Evolutionary conservation across 2,113 vertebrate genomes (phyloP).

Genomic region (Bubo scandiacus): DNA sequence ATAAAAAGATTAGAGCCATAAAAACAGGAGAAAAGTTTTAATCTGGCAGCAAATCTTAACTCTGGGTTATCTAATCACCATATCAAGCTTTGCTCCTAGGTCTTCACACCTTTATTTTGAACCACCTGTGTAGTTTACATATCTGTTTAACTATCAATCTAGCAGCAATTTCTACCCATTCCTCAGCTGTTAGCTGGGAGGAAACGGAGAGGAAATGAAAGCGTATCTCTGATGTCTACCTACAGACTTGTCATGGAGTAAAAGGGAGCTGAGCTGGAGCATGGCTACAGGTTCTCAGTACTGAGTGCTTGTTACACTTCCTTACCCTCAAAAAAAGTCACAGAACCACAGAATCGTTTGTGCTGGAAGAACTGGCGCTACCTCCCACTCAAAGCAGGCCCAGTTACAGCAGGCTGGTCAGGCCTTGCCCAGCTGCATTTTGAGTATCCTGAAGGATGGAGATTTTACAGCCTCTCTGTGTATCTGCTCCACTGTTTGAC

Average conservation of each 20-base stretch:
- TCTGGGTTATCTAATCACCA: neutral
- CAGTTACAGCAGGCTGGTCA: neutral
- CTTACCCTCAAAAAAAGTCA: neutral
- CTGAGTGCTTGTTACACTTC: neutral
- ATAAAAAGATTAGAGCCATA: neutral
- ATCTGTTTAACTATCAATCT: neutral
- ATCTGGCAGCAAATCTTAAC: neutral
- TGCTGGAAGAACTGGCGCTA: neutral
- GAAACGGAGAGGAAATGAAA: neutral
- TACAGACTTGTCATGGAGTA: neutral
- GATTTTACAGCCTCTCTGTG: neutral
- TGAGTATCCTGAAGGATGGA: neutral
- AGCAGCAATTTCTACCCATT: neutral
- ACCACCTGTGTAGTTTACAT: neutral
- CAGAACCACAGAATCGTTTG: neutral
- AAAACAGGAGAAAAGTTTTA: neutral
- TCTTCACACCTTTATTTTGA: neutral
- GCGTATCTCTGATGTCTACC: neutral
- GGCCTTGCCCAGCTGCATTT: neutral
- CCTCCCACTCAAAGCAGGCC: neutral
- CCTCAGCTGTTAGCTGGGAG: neutral
- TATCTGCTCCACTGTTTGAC: neutral
- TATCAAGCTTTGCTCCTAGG: neutral
- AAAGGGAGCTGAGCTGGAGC: neutral
- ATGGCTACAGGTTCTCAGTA: neutral